These are phyloP conservation scores for Drosophila neotestacea DNA, from an alignment of 2,888 invertebrate genomes.

Conservation along the genomic window DNA sequence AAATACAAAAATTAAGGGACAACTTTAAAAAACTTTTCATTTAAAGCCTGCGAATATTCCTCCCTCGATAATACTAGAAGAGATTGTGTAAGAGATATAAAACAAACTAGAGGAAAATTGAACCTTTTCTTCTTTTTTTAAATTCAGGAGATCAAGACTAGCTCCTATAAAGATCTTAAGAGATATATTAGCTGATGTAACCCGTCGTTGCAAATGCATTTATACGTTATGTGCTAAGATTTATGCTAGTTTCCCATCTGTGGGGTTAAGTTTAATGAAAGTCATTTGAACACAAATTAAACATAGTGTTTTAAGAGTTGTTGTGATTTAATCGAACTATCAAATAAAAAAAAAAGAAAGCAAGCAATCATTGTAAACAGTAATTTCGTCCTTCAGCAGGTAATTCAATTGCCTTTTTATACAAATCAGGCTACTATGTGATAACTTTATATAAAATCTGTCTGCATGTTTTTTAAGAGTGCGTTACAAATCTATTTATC, in stretches of 20 bases:
- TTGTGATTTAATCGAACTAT: neutral
- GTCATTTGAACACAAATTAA: too few species aligned
- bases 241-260: too few species aligned
- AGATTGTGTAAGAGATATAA: neutral
- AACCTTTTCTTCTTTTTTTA: neutral
- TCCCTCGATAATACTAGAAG: slow-evolving; percentile 5
- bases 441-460: too few species aligned
- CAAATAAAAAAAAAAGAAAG: too few species aligned
- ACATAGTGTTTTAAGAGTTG: too few species aligned
- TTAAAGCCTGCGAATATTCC: neutral
- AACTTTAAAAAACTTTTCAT: neutral
- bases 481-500: too few species aligned
- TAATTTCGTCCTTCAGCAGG: too few species aligned
- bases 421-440: too few species aligned
- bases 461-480: too few species aligned
- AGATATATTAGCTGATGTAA: neutral
- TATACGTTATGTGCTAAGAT: neutral
- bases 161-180: slow-evolving; percentile 6
- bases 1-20: neutral
- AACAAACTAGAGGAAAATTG: neutral
- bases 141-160: slow-evolving; percentile 10
- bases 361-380: too few species aligned
- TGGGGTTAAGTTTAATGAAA: neutral
- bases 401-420: too few species aligned
- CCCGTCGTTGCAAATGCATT: neutral